A percentile compares a stretch with the other conserved stretches of the same genome.
These are phyloP conservation scores for Apogon talboti DNA, from an alignment of 2,797 vertebrate genomes.

Conservation along the genomic window DNA sequence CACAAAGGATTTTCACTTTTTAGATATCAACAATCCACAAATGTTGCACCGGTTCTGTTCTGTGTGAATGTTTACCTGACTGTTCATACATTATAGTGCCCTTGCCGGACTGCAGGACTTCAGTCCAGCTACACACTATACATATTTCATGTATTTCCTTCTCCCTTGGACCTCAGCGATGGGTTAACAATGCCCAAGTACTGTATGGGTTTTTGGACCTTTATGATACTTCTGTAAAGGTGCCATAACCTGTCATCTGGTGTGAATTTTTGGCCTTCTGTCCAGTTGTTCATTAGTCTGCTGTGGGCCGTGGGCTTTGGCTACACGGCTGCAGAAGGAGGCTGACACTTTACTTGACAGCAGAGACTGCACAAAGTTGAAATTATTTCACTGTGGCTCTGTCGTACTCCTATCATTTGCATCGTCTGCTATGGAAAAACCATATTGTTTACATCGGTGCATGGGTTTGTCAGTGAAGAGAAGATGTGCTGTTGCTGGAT, in stretches of 20 bases:
- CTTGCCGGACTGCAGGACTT: too few species aligned
- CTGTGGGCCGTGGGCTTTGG: constrained; percentile 46
- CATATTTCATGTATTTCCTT: constrained; percentile 2
- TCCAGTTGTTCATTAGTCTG: constrained; percentile 60
- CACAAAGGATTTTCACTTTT: too few species aligned
- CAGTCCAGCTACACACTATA: not conserved
- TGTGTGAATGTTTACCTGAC: too few species aligned
- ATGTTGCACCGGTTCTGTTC: too few species aligned
- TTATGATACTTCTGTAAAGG: constrained; percentile 42
- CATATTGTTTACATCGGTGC: not conserved
- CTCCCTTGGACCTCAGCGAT: constrained; percentile 14
- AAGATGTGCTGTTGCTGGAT: not conserved
- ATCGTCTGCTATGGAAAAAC: constrained; percentile 27
- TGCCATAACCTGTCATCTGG: constrained; percentile 47
- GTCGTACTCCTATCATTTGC: constrained; percentile 30
- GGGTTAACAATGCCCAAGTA: not conserved
- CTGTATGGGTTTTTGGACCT: constrained; percentile 15
- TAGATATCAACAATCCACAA: too few species aligned
- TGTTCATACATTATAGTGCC: too few species aligned
- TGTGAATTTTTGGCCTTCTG: constrained; percentile 39
- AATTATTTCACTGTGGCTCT: constrained; percentile 14
- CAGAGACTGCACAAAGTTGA: constrained; percentile 38
- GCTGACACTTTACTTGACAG: constrained; percentile 38
- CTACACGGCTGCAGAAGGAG: constrained; percentile 8
- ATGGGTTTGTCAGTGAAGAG: constrained; percentile 11